Percentiles rank a stretch among this genome's conserved stretches.
Evolutionary conservation across 2,113 vertebrate genomes (phyloP).

Genomic region (Gavia stellata): DNA sequence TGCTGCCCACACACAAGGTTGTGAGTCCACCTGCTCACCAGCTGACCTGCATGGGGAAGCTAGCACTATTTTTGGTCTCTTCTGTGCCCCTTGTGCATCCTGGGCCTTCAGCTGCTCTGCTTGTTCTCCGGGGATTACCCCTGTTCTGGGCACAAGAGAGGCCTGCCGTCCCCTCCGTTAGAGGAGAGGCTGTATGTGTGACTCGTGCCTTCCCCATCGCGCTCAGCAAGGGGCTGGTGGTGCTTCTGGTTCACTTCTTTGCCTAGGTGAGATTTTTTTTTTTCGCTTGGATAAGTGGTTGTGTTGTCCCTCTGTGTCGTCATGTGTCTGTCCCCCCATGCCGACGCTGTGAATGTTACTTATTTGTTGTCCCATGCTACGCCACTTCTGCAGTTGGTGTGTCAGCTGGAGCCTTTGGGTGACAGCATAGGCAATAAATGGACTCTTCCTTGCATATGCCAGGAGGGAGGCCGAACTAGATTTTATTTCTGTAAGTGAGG

Average conservation of each 20-base stretch:
- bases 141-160: too few relatives aligned
- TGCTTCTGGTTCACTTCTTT: background rate
- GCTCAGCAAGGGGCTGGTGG: background rate
- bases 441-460: background rate
- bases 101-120: background rate
- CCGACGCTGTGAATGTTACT: fast-evolving
- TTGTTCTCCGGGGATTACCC: background rate
- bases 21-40: background rate
- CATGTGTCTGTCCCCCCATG: background rate
- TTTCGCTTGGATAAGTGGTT: too few relatives aligned
- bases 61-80: background rate
- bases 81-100: background rate
- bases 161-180: background rate
- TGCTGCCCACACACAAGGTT: background rate
- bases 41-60: background rate
- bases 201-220: background rate
- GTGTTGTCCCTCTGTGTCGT: background rate
- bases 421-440: background rate
- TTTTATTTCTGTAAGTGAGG: background rate
- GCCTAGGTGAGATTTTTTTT: background rate
- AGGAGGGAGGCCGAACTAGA: background rate
- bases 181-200: background rate
- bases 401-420: background rate
- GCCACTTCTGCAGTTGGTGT: background rate
- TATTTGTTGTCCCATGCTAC: background rate